Percentiles rank a stretch among this genome's conserved stretches.
These are phyloP conservation scores for Amphipyra tragopoginis DNA, from an alignment of 2,888 invertebrate genomes.

Conservation along the genomic window DNA sequence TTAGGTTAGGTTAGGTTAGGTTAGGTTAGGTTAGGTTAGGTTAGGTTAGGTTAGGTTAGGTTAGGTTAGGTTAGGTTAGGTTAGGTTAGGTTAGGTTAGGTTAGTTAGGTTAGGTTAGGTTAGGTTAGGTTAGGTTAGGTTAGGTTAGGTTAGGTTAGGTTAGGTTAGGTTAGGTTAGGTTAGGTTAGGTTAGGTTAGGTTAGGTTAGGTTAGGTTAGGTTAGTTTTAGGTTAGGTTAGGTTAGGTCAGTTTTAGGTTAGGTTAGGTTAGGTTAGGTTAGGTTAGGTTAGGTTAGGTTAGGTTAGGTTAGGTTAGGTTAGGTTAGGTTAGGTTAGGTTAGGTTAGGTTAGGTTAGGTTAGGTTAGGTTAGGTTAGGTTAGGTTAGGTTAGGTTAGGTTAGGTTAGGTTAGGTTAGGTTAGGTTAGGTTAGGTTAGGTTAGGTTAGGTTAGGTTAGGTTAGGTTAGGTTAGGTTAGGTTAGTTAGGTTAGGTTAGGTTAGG, in stretches of 20 bases:
- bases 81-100: conserved; percentile 31
- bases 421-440: conserved; percentile 4
- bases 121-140: conserved; percentile 22
- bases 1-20: conserved; percentile 17
- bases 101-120: conserved; percentile 19
- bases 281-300: conserved; percentile 30
- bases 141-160: conserved; percentile 14
- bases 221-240: conserved; percentile 17
- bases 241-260: conserved; percentile 24
- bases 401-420: conserved; percentile 12
- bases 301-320: conserved; percentile 32
- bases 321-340: conserved; percentile 24
- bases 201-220: conserved; percentile 26
- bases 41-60: conserved; percentile 44
- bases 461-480: conserved; percentile 13
- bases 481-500: conserved; percentile 10
- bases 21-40: conserved; percentile 46
- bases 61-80: conserved; percentile 23
- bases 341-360: conserved; percentile 24
- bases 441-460: conserved; percentile 6
- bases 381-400: conserved; percentile 13
- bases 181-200: conserved; percentile 22
- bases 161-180: conserved; percentile 3
- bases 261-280: conserved; percentile 30
- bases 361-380: conserved; percentile 24